These are phyloP conservation scores for Corythornis vintsioides DNA, from an alignment of 2,113 vertebrate genomes.

Conservation along the genomic window DNA sequence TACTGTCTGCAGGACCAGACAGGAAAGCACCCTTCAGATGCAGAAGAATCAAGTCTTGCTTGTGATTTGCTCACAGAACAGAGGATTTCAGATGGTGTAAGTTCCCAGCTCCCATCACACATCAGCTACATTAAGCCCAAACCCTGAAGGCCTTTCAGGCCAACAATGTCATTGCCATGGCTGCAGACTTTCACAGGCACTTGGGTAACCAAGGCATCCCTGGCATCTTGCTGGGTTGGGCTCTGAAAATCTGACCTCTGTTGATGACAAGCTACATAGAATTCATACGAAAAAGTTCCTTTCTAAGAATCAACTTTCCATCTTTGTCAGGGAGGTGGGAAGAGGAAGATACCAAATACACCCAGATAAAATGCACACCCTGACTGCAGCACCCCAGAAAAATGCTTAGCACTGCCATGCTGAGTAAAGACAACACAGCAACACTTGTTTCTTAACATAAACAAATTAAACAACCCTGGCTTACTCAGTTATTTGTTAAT, in stretches of 20 bases:
- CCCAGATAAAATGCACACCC: background rate
- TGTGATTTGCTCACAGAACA: background rate
- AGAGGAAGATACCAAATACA: background rate
- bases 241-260: background rate
- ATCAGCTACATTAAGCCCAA: background rate
- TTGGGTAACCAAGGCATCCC: background rate
- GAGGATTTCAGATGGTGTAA: background rate
- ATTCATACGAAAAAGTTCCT: background rate
- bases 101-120: background rate
- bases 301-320: background rate
- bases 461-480: background rate
- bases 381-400: background rate
- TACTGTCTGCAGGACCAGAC: slow-evolving; percentile 75
- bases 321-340: background rate
- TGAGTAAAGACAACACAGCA: background rate
- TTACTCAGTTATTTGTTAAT: background rate
- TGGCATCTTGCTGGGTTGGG: background rate
- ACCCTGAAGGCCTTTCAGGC: background rate
- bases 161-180: background rate
- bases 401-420: background rate
- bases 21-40: slow-evolving; percentile 30
- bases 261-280: background rate
- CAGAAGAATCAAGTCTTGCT: background rate
- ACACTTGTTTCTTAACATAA: background rate
- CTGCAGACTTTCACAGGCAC: background rate